A percentile compares a stretch with the other conserved stretches of the same genome.
phyloP scores from a whole-genome alignment of 1,140 invertebrate species.

The Triops longicaudatus region DNA sequence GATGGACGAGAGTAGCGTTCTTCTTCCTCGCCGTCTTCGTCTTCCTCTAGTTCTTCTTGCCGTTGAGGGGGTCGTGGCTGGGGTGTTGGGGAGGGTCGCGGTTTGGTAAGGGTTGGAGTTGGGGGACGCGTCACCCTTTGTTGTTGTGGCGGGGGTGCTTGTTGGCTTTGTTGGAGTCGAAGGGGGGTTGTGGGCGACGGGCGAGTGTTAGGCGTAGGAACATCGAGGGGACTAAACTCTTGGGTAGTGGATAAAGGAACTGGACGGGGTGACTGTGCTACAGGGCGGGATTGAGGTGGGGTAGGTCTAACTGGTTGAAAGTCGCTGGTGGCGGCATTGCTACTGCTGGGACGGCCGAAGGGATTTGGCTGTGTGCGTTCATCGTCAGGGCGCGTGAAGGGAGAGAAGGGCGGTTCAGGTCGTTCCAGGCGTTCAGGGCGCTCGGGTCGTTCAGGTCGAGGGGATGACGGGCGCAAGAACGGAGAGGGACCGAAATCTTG shows the following conservation, averaged over 20 bases:
- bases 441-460: background rate
- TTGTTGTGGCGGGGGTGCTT: background rate
- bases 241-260: background rate
- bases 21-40: background rate
- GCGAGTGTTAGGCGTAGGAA: background rate
- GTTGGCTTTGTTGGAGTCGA: background rate
- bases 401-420: background rate
- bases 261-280: constrained; percentile 1
- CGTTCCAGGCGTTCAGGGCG: background rate
- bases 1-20: background rate
- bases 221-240: background rate
- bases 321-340: background rate
- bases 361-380: background rate
- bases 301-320: background rate
- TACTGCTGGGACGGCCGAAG: background rate
- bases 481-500: background rate
- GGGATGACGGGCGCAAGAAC: background rate
- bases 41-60: background rate
- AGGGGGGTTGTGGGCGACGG: background rate
- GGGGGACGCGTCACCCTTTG: background rate
- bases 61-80: background rate
- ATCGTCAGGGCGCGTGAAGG: background rate
- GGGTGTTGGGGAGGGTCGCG: background rate
- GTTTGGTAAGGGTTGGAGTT: background rate
- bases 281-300: background rate